Evolutionary conservation across 2,113 vertebrate species (phyloP), one percentile per base, ranked within the genome.

Genomic region (Hippocampus guttulatus): DNA sequence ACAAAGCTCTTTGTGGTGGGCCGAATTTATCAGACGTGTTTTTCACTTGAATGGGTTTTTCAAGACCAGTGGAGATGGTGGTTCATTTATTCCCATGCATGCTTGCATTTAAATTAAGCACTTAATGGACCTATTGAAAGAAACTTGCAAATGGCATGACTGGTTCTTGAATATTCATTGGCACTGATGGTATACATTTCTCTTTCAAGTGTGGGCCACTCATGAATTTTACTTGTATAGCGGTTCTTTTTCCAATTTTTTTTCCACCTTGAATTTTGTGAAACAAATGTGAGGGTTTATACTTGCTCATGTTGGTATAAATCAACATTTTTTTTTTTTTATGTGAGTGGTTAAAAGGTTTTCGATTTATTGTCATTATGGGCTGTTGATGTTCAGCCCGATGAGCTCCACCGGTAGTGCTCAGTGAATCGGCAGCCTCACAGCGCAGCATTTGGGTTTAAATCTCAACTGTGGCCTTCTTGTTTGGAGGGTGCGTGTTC

Each of bases 111-210:
- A 62, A 21, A 62, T 57, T 40, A 66, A 73, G 67, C 41, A 52
- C 60, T 68, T 51, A 14, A 63, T 62, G 27, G 1, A 14, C 41
- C 30, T 62, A 52, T 43, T 20, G 66, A 60, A 58, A 12, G 9
- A 58, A 25, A 55, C n/a, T 23, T 9, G 54, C 20, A 11, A 23
- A 25, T 58, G 55, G 11, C 23, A 58, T 15, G 8, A 21, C 2
- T 54, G 16, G 27, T 45, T 74, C 52, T 75, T 27, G 64, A 70
- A 70, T 64, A 64, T 71, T 72, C 43, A 74, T 25, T 76, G 61
- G 33, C 54, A 45, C 3, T 72, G 11, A 67, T 70, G 40, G 33
- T 45, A 66, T 66, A 57, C 30, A 23, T 27, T 14, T 3, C 12
- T 15, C 27, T 58, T 58, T 27, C 14, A 30, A 15, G 14, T 49